Evolutionary conservation across 2,797 vertebrate species (phyloP), one percentile per base, ranked within the genome.

Genomic region (Gambusia yucatana): DNA sequence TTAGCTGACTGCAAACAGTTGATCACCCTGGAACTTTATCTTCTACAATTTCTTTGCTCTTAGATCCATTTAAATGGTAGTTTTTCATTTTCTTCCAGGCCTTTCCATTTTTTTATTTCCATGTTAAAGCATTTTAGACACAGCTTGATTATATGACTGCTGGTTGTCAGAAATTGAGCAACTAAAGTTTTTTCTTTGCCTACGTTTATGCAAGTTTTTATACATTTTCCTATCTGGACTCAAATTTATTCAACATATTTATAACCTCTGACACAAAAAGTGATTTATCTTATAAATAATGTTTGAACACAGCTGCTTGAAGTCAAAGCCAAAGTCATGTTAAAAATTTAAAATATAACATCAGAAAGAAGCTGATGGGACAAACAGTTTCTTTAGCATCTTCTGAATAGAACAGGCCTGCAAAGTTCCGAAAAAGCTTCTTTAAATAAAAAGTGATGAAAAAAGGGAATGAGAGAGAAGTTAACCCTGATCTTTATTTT

Each of bases 331-430:
- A 67, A 67, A 67, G 41, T 41, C 63, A 25, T 67, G 63, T 41
- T 41, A 22, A 39, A 36, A n/a, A 48, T n/a, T 28, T 41, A 1
- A 41, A 47, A 43, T 16, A 28, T 5, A 28, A 28, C 28, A 20
- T 65, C 28, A 36, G 39, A 82, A 47, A 36, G 73, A 4, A 36
- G 30, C 74, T 79, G 28, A 69, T 73, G 63, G 61, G 84, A 84
- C 77, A 84, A 87, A 84, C 43, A 30, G 78, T 82, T 88, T 72
- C 63, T 88, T 81, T n/a, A 69, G 71, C 74, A 57, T 67, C 39
- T 65, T 82, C 1, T 25, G 88, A 89, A 84, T 77, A 89, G 77
- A 90, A 90, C 69, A 82, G 81, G 79, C 46, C 75, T 41, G 75
- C 30, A 59, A 41, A 86, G 83, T 82, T 79, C n/a, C 79, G 82